A percentile compares a stretch with the other conserved stretches of the same genome.
Evolutionary conservation across 2,888 invertebrate species (phyloP).

Genomic region (Melinopterus prodromus): DNA sequence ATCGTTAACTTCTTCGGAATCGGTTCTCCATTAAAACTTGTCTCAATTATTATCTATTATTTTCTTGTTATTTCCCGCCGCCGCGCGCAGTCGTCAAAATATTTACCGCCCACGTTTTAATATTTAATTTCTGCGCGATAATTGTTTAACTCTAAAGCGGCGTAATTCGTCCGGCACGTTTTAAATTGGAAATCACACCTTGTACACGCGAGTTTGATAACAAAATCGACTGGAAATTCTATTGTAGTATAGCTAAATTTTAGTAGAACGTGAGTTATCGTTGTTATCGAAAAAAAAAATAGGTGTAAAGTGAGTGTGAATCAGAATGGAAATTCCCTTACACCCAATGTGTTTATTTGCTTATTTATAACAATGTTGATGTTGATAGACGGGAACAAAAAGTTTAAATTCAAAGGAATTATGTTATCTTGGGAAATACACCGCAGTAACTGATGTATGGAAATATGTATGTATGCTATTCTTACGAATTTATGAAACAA

Average conservation of each 20-base stretch:
- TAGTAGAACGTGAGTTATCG: neutral
- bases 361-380: too few species aligned
- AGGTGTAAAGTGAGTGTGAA: neutral
- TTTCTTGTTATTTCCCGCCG: neutral
- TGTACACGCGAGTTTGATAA: neutral
- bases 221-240: neutral
- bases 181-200: constrained; percentile 4
- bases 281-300: too few species aligned
- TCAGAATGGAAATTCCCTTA: neutral
- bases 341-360: too few species aligned
- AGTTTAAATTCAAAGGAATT: too few species aligned
- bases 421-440: too few species aligned
- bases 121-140: neutral
- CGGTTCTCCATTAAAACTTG: neutral
- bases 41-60: neutral
- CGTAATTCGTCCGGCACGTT: neutral
- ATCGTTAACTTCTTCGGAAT: neutral
- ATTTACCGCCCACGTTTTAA: neutral
- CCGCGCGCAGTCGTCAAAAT: neutral
- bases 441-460: too few species aligned
- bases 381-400: too few species aligned
- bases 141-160: neutral
- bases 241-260: neutral
- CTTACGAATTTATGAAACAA: too few species aligned
- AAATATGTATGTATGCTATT: too few species aligned